Conservation (phyloP, 2,113 vertebrate species). For the Bothrops jararaca region DNA sequence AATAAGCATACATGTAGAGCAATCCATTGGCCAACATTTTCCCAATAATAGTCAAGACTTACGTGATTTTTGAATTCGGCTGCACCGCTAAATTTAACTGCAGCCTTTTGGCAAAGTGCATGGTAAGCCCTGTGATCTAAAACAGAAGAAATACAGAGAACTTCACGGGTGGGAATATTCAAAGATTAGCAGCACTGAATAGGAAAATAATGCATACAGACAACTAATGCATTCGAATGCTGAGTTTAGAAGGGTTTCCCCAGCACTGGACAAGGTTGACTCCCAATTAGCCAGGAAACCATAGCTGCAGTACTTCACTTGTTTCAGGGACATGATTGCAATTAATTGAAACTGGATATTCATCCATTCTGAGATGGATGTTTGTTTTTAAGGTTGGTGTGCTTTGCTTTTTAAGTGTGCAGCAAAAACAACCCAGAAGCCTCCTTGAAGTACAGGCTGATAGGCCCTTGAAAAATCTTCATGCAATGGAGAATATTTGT, state of each 20-base stretch:
- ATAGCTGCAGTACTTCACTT: background rate
- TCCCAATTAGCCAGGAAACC: background rate
- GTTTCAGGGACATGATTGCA: background rate
- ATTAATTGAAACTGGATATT: background rate
- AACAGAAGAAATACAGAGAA: background rate
- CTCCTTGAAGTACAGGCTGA: background rate
- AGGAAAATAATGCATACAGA: background rate
- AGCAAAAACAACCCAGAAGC: background rate
- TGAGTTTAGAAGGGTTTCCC: background rate
- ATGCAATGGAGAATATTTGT: background rate
- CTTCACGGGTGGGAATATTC: background rate
- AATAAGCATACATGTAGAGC: background rate
- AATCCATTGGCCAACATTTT: background rate
- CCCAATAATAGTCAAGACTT: conserved; percentile 51
- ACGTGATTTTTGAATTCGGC: conserved; percentile 77
- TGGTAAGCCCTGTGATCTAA: conserved; percentile 89
- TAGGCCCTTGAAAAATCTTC: background rate
- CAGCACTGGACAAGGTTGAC: background rate
- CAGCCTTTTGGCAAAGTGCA: conserved; percentile 87
- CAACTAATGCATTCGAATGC: background rate
- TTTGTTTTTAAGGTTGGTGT: background rate
- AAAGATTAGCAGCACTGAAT: background rate
- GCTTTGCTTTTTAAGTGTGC: background rate
- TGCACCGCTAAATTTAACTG: conserved; percentile 88
- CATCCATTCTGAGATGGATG: background rate